Percentiles rank a stretch among this genome's conserved stretches.
Evolutionary conservation across 2,797 vertebrate genomes (phyloP).

Genomic region (Gobionotothen gibberifrons): DNA sequence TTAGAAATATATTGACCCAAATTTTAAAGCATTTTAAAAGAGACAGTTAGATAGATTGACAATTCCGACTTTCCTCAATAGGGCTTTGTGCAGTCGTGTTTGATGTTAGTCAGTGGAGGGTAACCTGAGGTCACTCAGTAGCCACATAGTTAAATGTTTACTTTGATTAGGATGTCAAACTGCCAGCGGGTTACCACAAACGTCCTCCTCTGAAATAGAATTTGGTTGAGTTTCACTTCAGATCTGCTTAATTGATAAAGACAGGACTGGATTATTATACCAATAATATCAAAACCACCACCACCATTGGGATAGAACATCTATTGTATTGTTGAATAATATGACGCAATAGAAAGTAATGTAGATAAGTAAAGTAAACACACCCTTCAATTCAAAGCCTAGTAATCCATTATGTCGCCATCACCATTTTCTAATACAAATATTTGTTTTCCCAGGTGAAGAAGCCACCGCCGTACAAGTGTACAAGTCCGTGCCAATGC

Average conservation of each 20-base stretch:
- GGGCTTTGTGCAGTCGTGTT: conserved; percentile 33
- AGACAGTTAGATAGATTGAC: conserved; percentile 25
- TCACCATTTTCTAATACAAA: not conserved
- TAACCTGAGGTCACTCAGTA: conserved; percentile 36
- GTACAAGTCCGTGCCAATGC: conserved; percentile 75
- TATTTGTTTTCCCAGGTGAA: conserved; percentile 65
- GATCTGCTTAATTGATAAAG: not conserved
- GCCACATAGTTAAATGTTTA: conserved; percentile 58
- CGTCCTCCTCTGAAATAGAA: conserved; percentile 10
- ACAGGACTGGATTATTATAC: not conserved
- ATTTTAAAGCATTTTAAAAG: not conserved
- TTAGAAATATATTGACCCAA: not conserved
- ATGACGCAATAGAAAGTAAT: not conserved
- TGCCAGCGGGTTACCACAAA: conserved; percentile 25
- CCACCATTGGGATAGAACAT: not conserved
- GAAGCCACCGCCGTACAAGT: conserved; percentile 64
- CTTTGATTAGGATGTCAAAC: conserved; percentile 30
- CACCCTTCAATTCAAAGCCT: not conserved
- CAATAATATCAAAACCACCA: not conserved
- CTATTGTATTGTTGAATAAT: not conserved
- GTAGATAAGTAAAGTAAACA: not conserved
- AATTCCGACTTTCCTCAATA: conserved; percentile 26
- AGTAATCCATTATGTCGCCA: not conserved
- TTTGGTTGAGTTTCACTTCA: not conserved
- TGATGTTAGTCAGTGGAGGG: conserved; percentile 45